Conservation (phyloP, 2,113 vertebrate species). For the Puffinus mauretanicus region DNA sequence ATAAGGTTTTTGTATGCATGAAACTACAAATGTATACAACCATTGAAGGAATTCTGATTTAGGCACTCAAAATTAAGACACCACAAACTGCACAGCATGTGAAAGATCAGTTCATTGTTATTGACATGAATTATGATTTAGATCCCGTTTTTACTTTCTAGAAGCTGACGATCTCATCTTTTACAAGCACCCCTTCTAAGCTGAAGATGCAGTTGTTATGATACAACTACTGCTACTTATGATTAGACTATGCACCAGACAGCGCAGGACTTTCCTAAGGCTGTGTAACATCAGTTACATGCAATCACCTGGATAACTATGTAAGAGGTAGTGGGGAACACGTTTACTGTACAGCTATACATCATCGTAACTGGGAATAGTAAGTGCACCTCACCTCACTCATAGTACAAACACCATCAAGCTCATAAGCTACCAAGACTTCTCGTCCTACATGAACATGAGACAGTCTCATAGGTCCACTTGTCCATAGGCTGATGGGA, state of each 20-base stretch:
- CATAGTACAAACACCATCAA: rapidly evolving
- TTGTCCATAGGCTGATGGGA: background rate
- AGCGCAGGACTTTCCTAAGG: background rate
- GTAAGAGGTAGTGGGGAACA: background rate
- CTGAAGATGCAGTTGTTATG: background rate
- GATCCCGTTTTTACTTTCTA: background rate
- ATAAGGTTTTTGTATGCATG: background rate
- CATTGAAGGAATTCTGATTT: background rate
- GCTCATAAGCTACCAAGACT: background rate
- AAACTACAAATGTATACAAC: background rate
- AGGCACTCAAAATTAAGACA: background rate
- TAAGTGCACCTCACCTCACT: background rate
- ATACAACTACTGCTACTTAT: background rate
- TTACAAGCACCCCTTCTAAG: background rate
- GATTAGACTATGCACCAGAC: rapidly evolving
- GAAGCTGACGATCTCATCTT: background rate
- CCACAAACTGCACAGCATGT: too few relatives aligned
- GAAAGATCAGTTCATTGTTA: background rate
- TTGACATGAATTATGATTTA: background rate
- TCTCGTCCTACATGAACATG: rapidly evolving
- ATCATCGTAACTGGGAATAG: rapidly evolving
- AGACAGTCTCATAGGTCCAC: background rate
- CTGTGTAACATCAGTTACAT: rapidly evolving
- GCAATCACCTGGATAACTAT: background rate
- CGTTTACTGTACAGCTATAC: background rate